phyloP scores from a whole-genome alignment of 2,113 vertebrate species.

The Callipepla californica region DNA sequence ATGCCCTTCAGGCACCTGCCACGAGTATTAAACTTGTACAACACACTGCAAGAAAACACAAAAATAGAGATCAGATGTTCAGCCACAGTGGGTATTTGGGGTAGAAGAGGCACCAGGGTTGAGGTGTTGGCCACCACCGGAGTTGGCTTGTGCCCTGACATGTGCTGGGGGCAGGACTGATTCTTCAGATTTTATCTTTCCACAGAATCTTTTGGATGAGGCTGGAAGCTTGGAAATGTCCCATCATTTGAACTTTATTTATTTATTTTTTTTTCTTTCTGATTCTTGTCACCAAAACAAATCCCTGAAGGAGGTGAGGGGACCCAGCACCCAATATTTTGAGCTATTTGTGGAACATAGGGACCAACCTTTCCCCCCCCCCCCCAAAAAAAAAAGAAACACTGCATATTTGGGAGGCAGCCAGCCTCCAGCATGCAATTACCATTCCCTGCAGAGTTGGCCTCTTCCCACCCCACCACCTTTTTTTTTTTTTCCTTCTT shows the following conservation, averaged over 20 bases:
- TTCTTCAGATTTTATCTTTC: neutral
- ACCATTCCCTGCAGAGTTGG: neutral
- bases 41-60: neutral
- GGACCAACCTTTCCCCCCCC: neutral
- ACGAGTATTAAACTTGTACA: accelerated
- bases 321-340: neutral
- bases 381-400: neutral
- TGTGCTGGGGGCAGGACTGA: neutral
- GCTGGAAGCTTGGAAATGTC: neutral
- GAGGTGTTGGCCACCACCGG: neutral
- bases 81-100: accelerated
- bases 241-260: neutral
- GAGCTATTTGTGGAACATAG: neutral
- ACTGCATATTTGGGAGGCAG: slow-evolving; percentile 39
- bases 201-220: neutral
- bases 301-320: neutral
- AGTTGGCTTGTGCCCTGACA: accelerated
- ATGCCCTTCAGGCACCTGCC: neutral
- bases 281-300: neutral
- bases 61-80: neutral
- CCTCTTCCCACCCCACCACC: neutral
- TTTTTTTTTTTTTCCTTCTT: neutral
- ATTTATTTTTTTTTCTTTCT: neutral
- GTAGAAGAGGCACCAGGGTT: neutral
- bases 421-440: slow-evolving; percentile 53